phyloP scores from a whole-genome alignment of 2,888 invertebrate species.

The Pinctada fucata region DNA sequence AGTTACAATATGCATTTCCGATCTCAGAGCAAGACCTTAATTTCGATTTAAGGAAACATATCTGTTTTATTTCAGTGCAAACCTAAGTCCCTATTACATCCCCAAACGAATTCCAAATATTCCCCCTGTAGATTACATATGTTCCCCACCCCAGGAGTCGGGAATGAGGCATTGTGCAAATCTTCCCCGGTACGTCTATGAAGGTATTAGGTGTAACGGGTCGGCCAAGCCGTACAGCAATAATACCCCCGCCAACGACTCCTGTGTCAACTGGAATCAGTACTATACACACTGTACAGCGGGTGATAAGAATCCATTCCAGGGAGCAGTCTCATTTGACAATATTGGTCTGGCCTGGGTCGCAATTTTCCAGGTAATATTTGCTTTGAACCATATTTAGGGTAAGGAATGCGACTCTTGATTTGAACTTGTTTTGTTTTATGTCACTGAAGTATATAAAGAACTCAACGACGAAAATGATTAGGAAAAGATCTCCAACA shows the following conservation, averaged over 20 bases:
- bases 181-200: constrained; percentile 80
- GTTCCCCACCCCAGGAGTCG: constrained; percentile 92
- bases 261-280: constrained; percentile 99
- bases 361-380: constrained; percentile 97
- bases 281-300: constrained; percentile 97
- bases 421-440: too few relatives aligned
- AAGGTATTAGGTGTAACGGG: constrained; percentile 83
- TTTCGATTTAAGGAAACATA: neutral
- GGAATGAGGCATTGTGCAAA: constrained; percentile 90
- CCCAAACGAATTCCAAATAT: constrained; percentile 42
- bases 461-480: neutral
- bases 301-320: constrained; percentile 96
- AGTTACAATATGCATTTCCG: too few relatives aligned
- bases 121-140: constrained; percentile 90
- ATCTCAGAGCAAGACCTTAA: too few relatives aligned
- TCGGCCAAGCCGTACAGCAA: constrained; percentile 83
- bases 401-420: too few relatives aligned
- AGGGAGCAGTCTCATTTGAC: constrained; percentile 99
- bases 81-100: constrained; percentile 63
- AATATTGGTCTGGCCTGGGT: constrained; percentile 99
- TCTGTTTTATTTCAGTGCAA: constrained; percentile 56
- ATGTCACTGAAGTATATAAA: neutral
- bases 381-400: too few relatives aligned
- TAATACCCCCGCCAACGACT: constrained; percentile 76
- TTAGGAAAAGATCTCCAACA: neutral